A percentile compares a stretch with the other conserved stretches of the same genome.
These are phyloP conservation scores for Argynnis bischoffii DNA, from an alignment of 2,888 invertebrate genomes.

Conservation along the genomic window DNA sequence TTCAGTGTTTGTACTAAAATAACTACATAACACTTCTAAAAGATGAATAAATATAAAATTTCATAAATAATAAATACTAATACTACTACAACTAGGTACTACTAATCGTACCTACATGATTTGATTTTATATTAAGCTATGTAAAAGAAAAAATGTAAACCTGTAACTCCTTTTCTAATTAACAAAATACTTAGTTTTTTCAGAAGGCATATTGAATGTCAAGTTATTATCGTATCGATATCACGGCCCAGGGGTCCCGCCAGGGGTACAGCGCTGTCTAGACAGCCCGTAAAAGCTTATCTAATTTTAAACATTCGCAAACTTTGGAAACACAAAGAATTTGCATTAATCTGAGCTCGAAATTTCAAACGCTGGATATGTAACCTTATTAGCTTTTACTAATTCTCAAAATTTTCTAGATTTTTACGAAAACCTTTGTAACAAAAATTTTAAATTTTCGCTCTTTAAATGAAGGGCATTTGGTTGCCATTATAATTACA, in stretches of 20 bases:
- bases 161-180: slow-evolving; percentile 11
- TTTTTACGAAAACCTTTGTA: slow-evolving; percentile 24
- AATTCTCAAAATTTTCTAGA: slow-evolving; percentile 22
- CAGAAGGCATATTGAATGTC: slow-evolving; percentile 56
- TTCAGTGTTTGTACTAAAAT: too few species aligned
- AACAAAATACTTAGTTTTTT: slow-evolving; percentile 9
- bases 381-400: slow-evolving; percentile 42
- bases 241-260: slow-evolving; percentile 47
- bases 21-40: too few species aligned
- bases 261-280: slow-evolving; percentile 66
- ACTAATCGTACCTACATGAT: too few species aligned
- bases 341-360: slow-evolving; percentile 30
- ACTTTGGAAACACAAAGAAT: slow-evolving; percentile 50
- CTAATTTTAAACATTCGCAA: slow-evolving; percentile 53
- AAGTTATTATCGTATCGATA: slow-evolving; percentile 66
- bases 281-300: slow-evolving; percentile 67
- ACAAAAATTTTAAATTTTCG: slow-evolving; percentile 22
- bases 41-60: too few species aligned
- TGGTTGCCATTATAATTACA: neutral
- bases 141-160: slow-evolving; percentile 15
- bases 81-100: too few species aligned
- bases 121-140: too few species aligned
- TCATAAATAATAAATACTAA: too few species aligned
- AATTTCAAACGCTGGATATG: slow-evolving; percentile 48
- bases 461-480: slow-evolving; percentile 9